phyloP scores from a whole-genome alignment of 2,888 invertebrate genomes.

The Microctonus hyperodae region DNA sequence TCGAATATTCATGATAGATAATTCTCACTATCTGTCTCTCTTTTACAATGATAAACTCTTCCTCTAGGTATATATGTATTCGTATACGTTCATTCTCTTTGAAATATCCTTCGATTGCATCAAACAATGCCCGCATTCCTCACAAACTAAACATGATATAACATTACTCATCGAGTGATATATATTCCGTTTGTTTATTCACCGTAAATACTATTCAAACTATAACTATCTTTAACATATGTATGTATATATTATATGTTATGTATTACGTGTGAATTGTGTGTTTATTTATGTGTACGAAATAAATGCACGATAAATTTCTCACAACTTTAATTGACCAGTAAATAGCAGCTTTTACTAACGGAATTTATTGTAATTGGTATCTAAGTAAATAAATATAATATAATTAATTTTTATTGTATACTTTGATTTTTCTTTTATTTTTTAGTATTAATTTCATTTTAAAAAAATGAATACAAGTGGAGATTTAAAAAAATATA shows the following conservation, averaged over 20 bases:
- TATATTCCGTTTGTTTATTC: constrained; percentile 13
- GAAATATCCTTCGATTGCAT: constrained; percentile 20
- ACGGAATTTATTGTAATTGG: constrained; percentile 7
- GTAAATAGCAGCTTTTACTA: background rate
- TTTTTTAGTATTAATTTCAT: no score
- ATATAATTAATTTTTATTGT: background rate
- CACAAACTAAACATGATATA: constrained; percentile 13
- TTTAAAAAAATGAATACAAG: no score
- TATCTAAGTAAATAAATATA: background rate
- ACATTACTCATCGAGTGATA: background rate
- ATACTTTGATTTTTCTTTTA: background rate
- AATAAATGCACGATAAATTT: background rate
- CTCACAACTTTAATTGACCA: background rate
- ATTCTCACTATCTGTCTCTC: constrained; percentile 1
- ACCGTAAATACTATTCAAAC: background rate
- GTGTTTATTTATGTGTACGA: background rate
- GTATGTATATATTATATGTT: background rate
- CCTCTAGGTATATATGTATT: background rate
- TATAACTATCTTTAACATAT: background rate
- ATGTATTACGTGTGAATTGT: background rate
- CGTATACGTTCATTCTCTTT: constrained; percentile 5
- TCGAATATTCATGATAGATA: constrained; percentile 9
- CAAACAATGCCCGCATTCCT: constrained; percentile 20
- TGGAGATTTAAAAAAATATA: no score
- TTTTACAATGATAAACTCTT: background rate